phyloP scores from a whole-genome alignment of 2,113 vertebrate genomes.

The Numida meleagris region DNA sequence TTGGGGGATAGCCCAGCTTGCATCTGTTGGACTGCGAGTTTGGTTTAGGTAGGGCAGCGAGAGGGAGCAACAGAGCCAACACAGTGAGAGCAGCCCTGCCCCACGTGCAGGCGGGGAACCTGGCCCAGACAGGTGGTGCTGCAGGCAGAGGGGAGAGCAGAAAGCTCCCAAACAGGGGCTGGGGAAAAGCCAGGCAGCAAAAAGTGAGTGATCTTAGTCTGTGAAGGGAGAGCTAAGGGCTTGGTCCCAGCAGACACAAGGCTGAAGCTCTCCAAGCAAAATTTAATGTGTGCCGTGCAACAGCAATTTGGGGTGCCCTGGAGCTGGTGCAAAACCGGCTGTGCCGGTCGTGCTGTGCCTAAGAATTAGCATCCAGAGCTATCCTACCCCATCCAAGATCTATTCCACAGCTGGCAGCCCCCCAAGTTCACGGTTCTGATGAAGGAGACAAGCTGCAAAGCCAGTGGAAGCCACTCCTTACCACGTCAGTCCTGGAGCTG shows the following conservation, averaged over 20 bases:
- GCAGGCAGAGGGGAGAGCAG: background rate
- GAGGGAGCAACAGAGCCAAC: accelerated
- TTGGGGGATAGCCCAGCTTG: background rate
- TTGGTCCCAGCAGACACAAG: background rate
- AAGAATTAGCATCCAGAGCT: background rate
- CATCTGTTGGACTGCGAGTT: background rate
- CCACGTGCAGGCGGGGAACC: accelerated
- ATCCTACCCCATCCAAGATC: accelerated
- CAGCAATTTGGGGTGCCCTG: background rate
- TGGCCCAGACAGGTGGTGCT: background rate
- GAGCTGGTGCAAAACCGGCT: accelerated
- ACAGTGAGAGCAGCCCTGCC: background rate
- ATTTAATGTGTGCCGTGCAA: accelerated
- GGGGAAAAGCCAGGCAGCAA: accelerated
- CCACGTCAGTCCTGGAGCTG: background rate
- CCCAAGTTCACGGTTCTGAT: accelerated
- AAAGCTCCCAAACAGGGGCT: background rate
- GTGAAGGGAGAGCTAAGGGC: accelerated
- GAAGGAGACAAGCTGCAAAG: background rate
- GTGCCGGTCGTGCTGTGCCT: accelerated
- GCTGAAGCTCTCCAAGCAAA: background rate
- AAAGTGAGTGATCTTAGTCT: background rate
- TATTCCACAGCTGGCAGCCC: background rate
- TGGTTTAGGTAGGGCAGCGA: background rate
- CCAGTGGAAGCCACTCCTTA: background rate